phyloP scores from a whole-genome alignment of 2,113 vertebrate species.

The Mugil cephalus region DNA sequence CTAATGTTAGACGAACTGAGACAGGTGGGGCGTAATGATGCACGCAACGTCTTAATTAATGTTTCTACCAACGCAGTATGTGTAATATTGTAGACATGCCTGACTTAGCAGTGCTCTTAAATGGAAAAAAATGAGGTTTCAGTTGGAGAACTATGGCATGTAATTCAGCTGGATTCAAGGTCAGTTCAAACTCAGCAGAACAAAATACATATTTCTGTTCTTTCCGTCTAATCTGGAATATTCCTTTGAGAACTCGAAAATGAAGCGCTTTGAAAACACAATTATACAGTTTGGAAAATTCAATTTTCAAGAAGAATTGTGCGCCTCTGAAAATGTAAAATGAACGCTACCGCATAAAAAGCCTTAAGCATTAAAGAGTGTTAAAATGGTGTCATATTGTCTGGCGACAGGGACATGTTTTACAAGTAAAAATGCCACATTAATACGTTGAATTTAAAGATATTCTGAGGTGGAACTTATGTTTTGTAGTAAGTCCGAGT shows the following conservation, averaged over 20 bases:
- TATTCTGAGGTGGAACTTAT: not conserved
- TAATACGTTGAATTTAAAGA: not conserved
- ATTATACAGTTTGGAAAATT: conserved; percentile 22
- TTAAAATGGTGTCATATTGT: not conserved
- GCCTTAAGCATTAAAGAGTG: not conserved
- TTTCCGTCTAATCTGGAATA: not conserved
- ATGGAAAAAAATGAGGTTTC: not conserved
- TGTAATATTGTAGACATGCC: too few relatives aligned
- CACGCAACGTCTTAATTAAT: too few relatives aligned
- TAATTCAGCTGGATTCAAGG: not conserved
- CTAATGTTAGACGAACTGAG: too few relatives aligned
- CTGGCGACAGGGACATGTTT: not conserved
- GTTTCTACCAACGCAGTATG: too few relatives aligned
- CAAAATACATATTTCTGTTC: conserved; percentile 1
- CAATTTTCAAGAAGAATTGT: conserved; percentile 9
- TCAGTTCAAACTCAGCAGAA: not conserved
- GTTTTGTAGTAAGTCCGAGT: not conserved
- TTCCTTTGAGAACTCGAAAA: conserved; percentile 6
- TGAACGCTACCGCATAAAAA: not conserved
- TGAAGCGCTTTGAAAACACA: not conserved
- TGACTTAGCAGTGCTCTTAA: too few relatives aligned
- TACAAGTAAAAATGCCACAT: conserved; percentile 4
- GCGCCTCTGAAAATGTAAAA: not conserved
- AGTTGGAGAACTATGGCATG: not conserved
- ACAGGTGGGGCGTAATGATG: too few relatives aligned